Evolutionary conservation across 2,797 vertebrate species (phyloP).

Genomic region (Pangasius djambal): DNA sequence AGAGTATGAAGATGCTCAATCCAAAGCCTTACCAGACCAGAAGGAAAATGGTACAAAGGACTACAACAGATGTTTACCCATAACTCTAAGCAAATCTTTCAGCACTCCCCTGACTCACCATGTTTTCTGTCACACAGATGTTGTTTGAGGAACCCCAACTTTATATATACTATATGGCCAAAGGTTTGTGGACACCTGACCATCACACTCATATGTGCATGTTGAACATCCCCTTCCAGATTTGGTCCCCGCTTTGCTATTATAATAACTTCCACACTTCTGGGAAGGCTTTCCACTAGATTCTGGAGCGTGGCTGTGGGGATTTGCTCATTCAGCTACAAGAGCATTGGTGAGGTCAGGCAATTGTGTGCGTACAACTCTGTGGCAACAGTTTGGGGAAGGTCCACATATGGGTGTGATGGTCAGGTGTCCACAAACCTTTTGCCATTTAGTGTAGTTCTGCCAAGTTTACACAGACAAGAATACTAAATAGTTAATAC

Average conservation of each 20-base stretch:
- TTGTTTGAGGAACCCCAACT: not conserved
- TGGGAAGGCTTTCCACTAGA: too few relatives aligned
- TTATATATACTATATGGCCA: not conserved
- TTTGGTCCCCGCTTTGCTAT: not conserved
- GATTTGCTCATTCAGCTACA: too few relatives aligned
- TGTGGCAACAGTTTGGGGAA: not conserved
- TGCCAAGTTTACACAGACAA: not conserved
- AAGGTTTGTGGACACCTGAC: not conserved
- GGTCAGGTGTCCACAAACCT: not conserved
- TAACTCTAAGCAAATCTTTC: not conserved
- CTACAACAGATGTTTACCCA: not conserved
- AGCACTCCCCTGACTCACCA: not conserved
- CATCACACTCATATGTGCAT: not conserved
- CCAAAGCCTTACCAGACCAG: not conserved
- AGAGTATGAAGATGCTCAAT: slow-evolving; percentile 17
- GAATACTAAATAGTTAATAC: too few relatives aligned
- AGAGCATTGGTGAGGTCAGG: too few relatives aligned
- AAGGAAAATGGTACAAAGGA: slow-evolving; percentile 25
- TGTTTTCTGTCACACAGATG: not conserved
- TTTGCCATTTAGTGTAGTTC: not conserved
- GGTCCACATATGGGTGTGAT: not conserved
- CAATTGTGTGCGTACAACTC: not conserved
- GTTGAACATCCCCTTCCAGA: too few relatives aligned
- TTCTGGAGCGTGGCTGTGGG: too few relatives aligned
- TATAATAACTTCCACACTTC: not conserved